Evolutionary conservation across 64 coral and sea anemone genomes (phyloP).

Genomic region (Porites lutea): DNA sequence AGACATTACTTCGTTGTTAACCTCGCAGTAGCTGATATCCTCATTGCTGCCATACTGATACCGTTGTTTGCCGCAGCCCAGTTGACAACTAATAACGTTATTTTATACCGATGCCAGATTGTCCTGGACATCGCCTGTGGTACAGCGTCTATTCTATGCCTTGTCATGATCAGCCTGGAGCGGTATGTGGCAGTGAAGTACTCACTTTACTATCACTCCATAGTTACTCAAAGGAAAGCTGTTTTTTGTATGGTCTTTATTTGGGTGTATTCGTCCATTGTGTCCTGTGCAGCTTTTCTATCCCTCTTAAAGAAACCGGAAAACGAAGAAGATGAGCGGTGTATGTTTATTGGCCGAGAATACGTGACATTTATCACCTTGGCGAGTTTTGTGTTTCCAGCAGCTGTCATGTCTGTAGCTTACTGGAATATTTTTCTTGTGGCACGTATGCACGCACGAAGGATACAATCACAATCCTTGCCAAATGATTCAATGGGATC

Average conservation of each 20-base stretch:
- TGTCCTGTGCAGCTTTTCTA: constrained; percentile 47
- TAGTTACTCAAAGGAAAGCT: constrained; percentile 68
- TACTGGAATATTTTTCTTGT: constrained; percentile 80
- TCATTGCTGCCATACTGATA: constrained; percentile 61
- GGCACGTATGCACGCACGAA: constrained; percentile 64
- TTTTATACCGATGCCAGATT: constrained; percentile 60
- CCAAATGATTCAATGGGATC: background rate
- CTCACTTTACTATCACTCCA: constrained; percentile 66
- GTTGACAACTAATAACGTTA: constrained; percentile 33
- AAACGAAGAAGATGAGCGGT: background rate
- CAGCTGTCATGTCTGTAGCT: constrained; percentile 59
- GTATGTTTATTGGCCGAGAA: constrained; percentile 77
- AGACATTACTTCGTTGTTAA: constrained; percentile 95
- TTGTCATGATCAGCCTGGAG: constrained; percentile 80
- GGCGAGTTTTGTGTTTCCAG: constrained; percentile 76
- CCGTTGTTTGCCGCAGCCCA: constrained; percentile 74
- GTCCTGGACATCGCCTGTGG: constrained; percentile 80
- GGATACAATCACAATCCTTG: constrained; percentile 72
- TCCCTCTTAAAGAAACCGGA: constrained; percentile 25
- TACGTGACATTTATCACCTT: constrained; percentile 80
- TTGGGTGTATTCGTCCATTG: constrained; percentile 76
- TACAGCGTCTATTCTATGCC: constrained; percentile 75
- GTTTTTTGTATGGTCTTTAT: constrained; percentile 53
- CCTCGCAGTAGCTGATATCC: constrained; percentile 76
- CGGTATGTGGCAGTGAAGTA: constrained; percentile 80